Evolutionary conservation across 2,797 vertebrate genomes (phyloP).

Genomic region (Geotrypetes seraphini): DNA sequence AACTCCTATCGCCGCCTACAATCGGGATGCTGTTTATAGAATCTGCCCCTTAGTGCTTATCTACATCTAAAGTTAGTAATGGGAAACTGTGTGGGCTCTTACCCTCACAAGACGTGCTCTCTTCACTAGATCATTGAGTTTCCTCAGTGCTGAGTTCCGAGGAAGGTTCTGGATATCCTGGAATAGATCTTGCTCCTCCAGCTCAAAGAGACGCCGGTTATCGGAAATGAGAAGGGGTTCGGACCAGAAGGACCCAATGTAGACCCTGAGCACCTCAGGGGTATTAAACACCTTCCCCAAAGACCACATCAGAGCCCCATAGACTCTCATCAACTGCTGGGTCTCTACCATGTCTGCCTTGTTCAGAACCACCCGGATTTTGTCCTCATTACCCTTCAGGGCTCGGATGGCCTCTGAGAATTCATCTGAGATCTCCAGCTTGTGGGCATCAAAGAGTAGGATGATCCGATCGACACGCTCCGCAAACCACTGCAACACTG

Average conservation of each 20-base stretch:
- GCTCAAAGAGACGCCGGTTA: conserved; percentile 79
- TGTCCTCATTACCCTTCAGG: conserved; percentile 84
- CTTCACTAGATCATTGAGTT: conserved; percentile 89
- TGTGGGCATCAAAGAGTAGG: conserved; percentile 88
- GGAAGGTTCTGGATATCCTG: conserved; percentile 85
- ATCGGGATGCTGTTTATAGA: too few species aligned
- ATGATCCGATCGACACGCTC: conserved; percentile 88
- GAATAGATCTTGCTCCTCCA: conserved; percentile 88
- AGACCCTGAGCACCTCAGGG: conserved; percentile 86
- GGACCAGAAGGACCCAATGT: conserved; percentile 92
- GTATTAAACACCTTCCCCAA: conserved; percentile 85
- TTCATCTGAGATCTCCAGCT: conserved; percentile 91
- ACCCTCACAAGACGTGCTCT: conserved; percentile 82
- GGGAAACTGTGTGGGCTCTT: conserved; percentile 19
- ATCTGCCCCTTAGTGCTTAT: too few species aligned
- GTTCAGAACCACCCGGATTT: conserved; percentile 90
- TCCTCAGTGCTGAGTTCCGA: conserved; percentile 76
- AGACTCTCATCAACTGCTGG: conserved; percentile 90
- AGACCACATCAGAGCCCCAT: conserved; percentile 92
- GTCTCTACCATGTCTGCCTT: conserved; percentile 91
- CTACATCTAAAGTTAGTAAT: not conserved
- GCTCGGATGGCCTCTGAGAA: conserved; percentile 84
- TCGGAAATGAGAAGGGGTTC: conserved; percentile 78
- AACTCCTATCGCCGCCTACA: too few species aligned
- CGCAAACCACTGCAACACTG: conserved; percentile 86